These are phyloP conservation scores for Coregonus clupeaformis DNA, from an alignment of 2,113 vertebrate species.

Conservation along the genomic window DNA sequence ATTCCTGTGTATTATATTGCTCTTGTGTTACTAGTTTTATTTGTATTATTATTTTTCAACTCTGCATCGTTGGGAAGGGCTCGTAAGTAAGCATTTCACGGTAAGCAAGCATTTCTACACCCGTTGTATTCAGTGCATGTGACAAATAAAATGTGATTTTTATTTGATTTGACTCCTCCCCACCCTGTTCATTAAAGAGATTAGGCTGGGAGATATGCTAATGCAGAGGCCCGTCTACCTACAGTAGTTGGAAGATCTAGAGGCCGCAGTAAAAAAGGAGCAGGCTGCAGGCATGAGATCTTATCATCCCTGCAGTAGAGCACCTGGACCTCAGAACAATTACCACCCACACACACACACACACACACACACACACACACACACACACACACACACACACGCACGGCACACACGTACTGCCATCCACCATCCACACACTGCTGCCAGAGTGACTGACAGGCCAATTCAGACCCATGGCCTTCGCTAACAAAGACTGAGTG, in stretches of 20 bases:
- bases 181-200: conserved; percentile 13
- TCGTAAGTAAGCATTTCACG: too few relatives aligned
- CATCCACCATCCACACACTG: conserved; percentile 8
- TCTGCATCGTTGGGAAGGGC: too few relatives aligned
- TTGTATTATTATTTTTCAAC: too few relatives aligned
- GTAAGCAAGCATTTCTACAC: background rate
- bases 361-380: too few relatives aligned
- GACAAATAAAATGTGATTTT: too few relatives aligned
- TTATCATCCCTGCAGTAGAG: conserved; percentile 56
- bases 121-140: too few relatives aligned
- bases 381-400: background rate
- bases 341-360: background rate
- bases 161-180: too few relatives aligned
- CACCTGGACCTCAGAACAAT: conserved; percentile 37
- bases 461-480: conserved; percentile 46
- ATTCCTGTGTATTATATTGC: too few relatives aligned
- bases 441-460: conserved; percentile 40
- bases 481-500: conserved; percentile 28
- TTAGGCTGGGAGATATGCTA: conserved; percentile 14
- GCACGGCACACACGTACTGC: background rate
- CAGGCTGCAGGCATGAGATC: conserved; percentile 41
- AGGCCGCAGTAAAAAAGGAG: conserved; percentile 38
- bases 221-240: conserved; percentile 27
- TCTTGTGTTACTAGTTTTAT: too few relatives aligned
- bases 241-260: conserved; percentile 51